phyloP scores from a whole-genome alignment of 2,888 invertebrate genomes.

The Chironomus tentans region DNA sequence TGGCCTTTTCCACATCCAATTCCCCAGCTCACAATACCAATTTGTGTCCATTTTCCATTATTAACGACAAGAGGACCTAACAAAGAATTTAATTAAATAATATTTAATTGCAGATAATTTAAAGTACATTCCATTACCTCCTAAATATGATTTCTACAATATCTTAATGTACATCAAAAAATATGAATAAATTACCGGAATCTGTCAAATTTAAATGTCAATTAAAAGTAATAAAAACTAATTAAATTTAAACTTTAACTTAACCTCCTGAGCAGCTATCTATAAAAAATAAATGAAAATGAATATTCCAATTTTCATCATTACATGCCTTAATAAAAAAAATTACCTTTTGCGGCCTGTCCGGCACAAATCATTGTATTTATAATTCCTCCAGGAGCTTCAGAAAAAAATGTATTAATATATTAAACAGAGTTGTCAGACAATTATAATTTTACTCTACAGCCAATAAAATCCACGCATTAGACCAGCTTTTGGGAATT shows the following conservation, averaged over 20 bases:
- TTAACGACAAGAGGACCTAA: constrained; percentile 72
- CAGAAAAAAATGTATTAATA: no score
- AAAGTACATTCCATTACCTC: background rate
- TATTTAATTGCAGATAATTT: background rate
- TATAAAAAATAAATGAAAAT: background rate
- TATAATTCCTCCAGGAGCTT: constrained; percentile 69
- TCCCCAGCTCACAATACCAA: constrained; percentile 47
- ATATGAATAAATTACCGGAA: background rate
- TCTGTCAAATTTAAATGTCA: background rate
- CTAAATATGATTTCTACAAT: background rate
- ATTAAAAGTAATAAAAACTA: no score
- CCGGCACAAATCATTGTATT: constrained; percentile 85
- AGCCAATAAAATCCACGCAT: no score
- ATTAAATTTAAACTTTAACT: background rate
- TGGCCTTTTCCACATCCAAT: constrained; percentile 87
- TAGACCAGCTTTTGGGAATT: no score
- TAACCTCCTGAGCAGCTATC: constrained; percentile 1
- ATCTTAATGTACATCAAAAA: background rate
- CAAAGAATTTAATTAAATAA: no score
- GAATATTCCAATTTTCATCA: no score
- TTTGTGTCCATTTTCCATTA: constrained; percentile 69
- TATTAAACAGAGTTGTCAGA: no score
- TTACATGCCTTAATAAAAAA: no score
- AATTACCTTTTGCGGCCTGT: constrained; percentile 73
- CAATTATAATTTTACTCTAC: no score